Base-by-base conservation (phyloP, 2,113 vertebrate genomes). In the Mormyrus iriodes region DNA sequence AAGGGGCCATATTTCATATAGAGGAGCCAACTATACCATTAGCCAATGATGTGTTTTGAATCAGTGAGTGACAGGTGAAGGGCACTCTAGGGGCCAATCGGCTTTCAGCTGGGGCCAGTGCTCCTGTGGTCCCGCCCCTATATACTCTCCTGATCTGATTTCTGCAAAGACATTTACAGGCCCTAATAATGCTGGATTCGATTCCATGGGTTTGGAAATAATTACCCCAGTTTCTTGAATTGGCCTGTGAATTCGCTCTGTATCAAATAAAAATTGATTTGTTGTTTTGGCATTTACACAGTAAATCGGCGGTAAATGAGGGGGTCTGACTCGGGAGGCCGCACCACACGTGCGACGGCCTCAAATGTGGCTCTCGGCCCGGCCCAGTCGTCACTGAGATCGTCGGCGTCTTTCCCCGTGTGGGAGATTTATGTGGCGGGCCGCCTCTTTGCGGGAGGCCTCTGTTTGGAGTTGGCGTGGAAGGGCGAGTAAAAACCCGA, bases 401-500 rank as follows among this genome's bases (percentile, higher is more conserved):
- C 35, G 73, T 1, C 73, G 61, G 61, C 73, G 9, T 39, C 5
- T 4, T 42, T 79, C 35, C 35, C 13, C 5, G 15, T 1, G 5
- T 39, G 73, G 73, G 61, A 79, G 31, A 42, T 79, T 79, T 19
- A 76, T 76, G 73, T 79, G 73, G 31, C 73, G 6, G 76, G 86
- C 86, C 12, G n/a, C 58, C 58, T 65, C 58, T 65, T 65, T 12
- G 58, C 58, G 58, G n/a, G 58, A 27, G 58, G 58, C n/a, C n/a
- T 27, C 58, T 9, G 58, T 27, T 65, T 27, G n/a, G 86, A 85
- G 55, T 88, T 88, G 89, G 87, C 53, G 85, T 89, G 51, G 46
- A 27, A 46, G n/a, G 51, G 87, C 53, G 86, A 88, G 49, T 61
- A 42, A 55, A 90, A 53, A 84, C 39, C 86, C 87, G 52, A n/a